Evolutionary conservation across 2,113 vertebrate species (phyloP).

Genomic region (Centropus unirufus): DNA sequence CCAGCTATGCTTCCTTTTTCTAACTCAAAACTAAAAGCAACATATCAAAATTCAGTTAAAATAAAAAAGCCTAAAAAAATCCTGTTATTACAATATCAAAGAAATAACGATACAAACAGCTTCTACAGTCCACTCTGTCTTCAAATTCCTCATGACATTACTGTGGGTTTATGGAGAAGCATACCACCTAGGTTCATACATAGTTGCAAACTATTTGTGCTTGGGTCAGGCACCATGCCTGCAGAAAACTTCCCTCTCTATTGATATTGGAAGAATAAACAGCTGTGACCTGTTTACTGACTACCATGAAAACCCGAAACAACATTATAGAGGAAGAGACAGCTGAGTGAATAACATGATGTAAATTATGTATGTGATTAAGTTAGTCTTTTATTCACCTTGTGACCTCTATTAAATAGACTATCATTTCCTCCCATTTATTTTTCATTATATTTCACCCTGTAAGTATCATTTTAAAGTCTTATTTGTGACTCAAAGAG

Average conservation of each 20-base stretch:
- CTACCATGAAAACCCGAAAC: background rate
- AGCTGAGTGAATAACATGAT: background rate
- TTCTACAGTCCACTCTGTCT: background rate
- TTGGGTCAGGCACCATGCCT: background rate
- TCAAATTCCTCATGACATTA: background rate
- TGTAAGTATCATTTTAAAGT: background rate
- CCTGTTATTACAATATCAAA: background rate
- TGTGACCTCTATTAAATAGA: conserved; percentile 2
- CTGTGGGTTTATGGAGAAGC: background rate
- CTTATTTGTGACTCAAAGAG: background rate
- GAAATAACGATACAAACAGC: background rate
- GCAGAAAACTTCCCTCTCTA: background rate
- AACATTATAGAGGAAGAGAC: background rate
- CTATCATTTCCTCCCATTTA: background rate
- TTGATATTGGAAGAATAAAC: conserved; percentile 47
- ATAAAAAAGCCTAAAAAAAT: background rate
- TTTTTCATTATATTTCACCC: conserved; percentile 14
- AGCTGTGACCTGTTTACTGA: conserved; percentile 6
- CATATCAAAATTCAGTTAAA: background rate
- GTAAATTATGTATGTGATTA: conserved; percentile 34
- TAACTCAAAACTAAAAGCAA: background rate
- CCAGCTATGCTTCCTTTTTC: conserved; percentile 9
- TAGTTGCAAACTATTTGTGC: background rate
- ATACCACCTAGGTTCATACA: background rate
- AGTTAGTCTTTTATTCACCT: conserved; percentile 34